These are phyloP conservation scores for Esox niger DNA, from an alignment of 2,113 vertebrate genomes.

Conservation along the genomic window DNA sequence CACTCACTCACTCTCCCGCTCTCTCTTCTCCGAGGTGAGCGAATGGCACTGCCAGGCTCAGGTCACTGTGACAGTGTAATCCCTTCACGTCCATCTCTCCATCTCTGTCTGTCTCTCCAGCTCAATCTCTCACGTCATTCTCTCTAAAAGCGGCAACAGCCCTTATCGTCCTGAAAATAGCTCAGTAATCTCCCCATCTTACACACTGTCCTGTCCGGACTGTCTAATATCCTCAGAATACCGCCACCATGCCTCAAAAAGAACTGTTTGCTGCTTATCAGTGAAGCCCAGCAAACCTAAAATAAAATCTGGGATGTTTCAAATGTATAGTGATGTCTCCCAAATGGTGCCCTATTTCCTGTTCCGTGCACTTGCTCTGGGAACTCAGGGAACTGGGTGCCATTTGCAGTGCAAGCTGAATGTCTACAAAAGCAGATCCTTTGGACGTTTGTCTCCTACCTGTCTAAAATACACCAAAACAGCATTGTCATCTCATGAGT, in stretches of 20 bases:
- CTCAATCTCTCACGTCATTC: conserved; percentile 34
- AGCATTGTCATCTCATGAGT: too few species aligned
- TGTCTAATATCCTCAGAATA: not conserved
- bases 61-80: conserved; percentile 62
- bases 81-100: conserved; percentile 62
- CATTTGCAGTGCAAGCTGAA: too few species aligned
- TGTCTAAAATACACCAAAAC: too few species aligned
- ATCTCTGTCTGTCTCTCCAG: too few species aligned
- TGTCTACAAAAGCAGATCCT: too few species aligned
- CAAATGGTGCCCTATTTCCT: too few species aligned
- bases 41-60: conserved; percentile 47
- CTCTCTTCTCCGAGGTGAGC: conserved; percentile 9
- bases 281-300: not conserved
- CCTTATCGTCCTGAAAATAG: conserved; percentile 42
- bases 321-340: too few species aligned
- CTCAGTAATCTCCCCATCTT: conserved; percentile 39
- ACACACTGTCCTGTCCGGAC: not conserved
- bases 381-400: too few species aligned
- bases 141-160: conserved; percentile 56
- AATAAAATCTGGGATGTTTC: not conserved
- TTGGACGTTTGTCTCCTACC: too few species aligned
- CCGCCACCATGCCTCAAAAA: not conserved
- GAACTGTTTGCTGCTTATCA: not conserved
- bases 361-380: too few species aligned
- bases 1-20: too few species aligned